Base-by-base conservation (phyloP, 2,113 vertebrate genomes). In the Rana temporaria region DNA sequence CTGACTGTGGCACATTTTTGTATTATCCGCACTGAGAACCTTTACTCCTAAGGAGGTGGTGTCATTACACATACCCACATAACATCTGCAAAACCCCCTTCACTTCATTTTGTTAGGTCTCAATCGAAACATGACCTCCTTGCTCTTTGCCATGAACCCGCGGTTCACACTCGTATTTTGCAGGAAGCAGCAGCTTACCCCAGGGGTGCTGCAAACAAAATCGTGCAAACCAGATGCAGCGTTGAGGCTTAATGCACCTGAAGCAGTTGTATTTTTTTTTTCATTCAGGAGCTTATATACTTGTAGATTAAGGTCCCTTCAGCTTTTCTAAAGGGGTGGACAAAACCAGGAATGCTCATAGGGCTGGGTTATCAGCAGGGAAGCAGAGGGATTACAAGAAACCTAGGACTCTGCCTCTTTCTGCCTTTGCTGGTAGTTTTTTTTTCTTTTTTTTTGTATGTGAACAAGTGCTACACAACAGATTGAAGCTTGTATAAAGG, bases 321-420 rank as follows among this genome's bases (percentile, higher is more conserved):
- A 92, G 91, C 94, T 93, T 96, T 95, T 97, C 94, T 97, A 94
- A 94, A 92, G 91, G 91, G 88, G 69, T 87, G 92, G 91, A 95
- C 94, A 96, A 96, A 97, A 94, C 90, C 90, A 95, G 95, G 96
- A 98, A 98, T 98, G 95, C 95, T 92, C 94, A 91, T 92, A 91
- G 93, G 94, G 94, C 94, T 93, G 93, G 91, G 92, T 85, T 94
- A 94, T 92, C 95, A 90, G 93, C 94, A 85, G 97, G 97, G 95
- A 95, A 94, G 94, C 94, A 88, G 91, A 88, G 92, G 96, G 97
- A 99, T 99, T 99, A 99, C 97, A 98, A 97, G 96, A 89, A 97
- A 96, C 96, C 96, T 94, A 96, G 96, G 95, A 96, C 97, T 99
- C 97, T 98, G 97, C 97, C 97, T 99, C 96, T 99, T 98, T 96